These are phyloP conservation scores for Pristionchus fissidentatus DNA, from an alignment of 2,888 invertebrate species.

Conservation along the genomic window DNA sequence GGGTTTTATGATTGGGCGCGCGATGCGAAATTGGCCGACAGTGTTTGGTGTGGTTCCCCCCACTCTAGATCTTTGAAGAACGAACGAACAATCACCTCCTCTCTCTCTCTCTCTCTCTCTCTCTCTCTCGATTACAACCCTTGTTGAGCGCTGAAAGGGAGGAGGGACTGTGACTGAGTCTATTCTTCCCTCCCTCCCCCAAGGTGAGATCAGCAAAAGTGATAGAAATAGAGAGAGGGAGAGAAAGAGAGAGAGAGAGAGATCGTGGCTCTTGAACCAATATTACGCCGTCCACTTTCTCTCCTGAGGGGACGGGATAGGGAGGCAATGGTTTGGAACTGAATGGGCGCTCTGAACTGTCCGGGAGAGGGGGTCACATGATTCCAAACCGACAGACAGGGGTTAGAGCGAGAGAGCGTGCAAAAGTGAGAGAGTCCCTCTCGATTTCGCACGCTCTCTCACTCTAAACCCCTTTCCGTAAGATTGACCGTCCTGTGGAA, in stretches of 20 bases:
- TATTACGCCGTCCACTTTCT: background rate
- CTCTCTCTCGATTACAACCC: background rate
- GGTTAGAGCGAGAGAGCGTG: background rate
- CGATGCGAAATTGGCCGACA: too few species aligned
- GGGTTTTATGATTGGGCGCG: too few species aligned
- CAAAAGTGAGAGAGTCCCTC: background rate
- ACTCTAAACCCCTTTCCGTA: too few species aligned
- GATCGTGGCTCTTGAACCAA: constrained; percentile 30
- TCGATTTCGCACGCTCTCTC: background rate
- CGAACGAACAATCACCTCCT: too few species aligned
- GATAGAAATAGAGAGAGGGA: constrained; percentile 15
- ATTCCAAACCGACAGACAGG: too few species aligned
- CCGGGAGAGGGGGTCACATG: too few species aligned
- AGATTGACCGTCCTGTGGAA: too few species aligned
- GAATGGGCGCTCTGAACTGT: too few species aligned
- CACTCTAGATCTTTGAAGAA: too few species aligned
- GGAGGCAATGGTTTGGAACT: background rate
- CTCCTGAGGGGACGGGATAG: background rate
- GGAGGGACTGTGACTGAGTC: background rate
- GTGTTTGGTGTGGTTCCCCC: too few species aligned
- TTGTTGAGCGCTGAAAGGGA: background rate
- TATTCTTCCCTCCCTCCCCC: background rate
- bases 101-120: background rate
- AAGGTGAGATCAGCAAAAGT: background rate
- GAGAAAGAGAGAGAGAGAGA: background rate